Conservation (phyloP, 2,113 vertebrate species). For the Chiloscyllium plagiosum region DNA sequence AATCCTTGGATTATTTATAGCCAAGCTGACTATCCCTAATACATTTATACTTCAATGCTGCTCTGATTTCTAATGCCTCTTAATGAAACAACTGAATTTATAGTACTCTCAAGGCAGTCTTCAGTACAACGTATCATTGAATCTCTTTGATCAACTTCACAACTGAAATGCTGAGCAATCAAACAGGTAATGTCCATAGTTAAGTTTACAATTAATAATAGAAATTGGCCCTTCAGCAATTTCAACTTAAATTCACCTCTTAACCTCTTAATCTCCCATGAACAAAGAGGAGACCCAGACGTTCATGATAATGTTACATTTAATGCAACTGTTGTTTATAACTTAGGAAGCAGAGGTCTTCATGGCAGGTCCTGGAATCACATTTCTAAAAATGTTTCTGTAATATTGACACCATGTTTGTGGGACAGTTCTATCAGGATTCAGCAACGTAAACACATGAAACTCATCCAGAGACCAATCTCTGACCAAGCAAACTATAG, state of each 20-base stretch:
- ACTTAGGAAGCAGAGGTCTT: not conserved
- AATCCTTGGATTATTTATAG: too few species aligned
- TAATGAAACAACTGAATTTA: slow-evolving; percentile 5
- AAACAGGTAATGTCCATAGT: not conserved
- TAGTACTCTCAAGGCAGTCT: not conserved
- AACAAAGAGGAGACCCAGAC: not conserved
- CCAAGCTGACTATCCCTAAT: too few species aligned
- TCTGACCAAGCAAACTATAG: not conserved
- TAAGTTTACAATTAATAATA: not conserved
- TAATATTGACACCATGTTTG: not conserved
- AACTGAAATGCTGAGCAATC: not conserved
- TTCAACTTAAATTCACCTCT: not conserved
- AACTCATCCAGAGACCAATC: not conserved
- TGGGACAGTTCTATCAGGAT: not conserved
- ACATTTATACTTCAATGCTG: too few species aligned
- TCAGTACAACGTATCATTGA: not conserved
- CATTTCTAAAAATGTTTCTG: not conserved
- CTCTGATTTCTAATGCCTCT: not conserved
- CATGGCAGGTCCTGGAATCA: not conserved
- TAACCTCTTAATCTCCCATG: not conserved
- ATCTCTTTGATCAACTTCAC: not conserved
- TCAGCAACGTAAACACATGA: not conserved
- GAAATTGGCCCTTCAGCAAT: not conserved
- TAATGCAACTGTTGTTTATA: not conserved
- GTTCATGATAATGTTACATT: not conserved